phyloP scores from a whole-genome alignment of 2,113 vertebrate genomes.

The Saimiri boliviensis region DNA sequence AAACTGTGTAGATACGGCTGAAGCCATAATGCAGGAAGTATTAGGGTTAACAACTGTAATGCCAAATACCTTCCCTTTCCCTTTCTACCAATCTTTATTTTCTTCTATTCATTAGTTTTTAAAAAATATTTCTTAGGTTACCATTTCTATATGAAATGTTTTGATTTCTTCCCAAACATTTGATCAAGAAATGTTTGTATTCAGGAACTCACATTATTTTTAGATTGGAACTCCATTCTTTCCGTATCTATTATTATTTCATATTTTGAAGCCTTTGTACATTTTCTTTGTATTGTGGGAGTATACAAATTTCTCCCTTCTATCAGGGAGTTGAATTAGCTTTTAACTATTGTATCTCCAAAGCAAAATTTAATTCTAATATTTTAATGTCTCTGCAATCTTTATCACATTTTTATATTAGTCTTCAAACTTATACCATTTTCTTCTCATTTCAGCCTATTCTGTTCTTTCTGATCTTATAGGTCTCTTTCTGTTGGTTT shows the following conservation, averaged over 20 bases:
- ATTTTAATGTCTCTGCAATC: conserved; percentile 5
- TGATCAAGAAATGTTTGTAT: conserved; percentile 18
- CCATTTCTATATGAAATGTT: not conserved
- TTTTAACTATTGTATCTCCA: not conserved
- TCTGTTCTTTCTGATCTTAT: not conserved
- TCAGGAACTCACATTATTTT: conserved; percentile 15
- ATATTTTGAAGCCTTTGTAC: not conserved
- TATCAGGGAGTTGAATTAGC: not conserved
- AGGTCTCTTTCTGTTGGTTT: not conserved
- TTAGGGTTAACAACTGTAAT: too few species aligned
- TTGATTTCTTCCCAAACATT: not conserved
- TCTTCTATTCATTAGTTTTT: not conserved
- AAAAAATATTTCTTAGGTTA: not conserved
- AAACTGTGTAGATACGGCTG: not conserved
- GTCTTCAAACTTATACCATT: not conserved
- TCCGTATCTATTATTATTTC: not conserved
- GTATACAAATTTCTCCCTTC: not conserved
- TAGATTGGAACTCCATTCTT: not conserved
- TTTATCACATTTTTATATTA: not conserved
- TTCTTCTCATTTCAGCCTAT: not conserved
- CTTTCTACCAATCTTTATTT: not conserved
- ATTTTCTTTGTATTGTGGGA: not conserved
- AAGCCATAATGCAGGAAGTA: not conserved
- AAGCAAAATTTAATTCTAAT: not conserved
- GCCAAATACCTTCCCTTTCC: not conserved